Base-by-base conservation (phyloP, 2,113 vertebrate species). In the Anguilla japonica region DNA sequence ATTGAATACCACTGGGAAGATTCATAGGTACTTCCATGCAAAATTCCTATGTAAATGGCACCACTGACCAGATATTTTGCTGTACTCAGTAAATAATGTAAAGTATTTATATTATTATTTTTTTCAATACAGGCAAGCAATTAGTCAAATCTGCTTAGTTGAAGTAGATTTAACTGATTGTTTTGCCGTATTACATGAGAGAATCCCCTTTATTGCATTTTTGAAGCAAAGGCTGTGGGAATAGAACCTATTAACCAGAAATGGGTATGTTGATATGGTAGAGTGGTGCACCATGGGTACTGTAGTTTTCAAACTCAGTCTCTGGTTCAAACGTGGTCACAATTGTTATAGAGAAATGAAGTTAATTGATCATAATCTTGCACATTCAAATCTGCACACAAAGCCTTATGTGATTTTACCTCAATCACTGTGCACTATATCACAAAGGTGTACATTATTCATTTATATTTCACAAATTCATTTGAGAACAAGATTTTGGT, bases 161-260 rank as follows among this genome's bases (percentile, higher is more conserved):
- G 56, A 41, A 34, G 43, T 34, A 85, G 18, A 34, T 39, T n/a
- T 78, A n/a, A 18, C 34, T 85, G 4, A 39, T 91, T 91, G 92
- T 87, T 67, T 91, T 91, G 92, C 91, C 92, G 91, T 91, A 92
- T 90, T 57, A 8, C 50, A 57, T 40, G 91, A 89, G 91, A 93
- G 93, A 92, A 92, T 91, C 93, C 92, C 89, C 91, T 91, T 88
- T 41, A n/a, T 2, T 75, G 6, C 5, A 84, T 41, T 14, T 53
- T 75, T 11, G 11, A 34, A 75, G n/a, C 26, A 34, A 75, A 53
- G 26, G 43, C 26, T 53, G n/a, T 53, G 4, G 81, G 81, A 53
- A 29, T 50, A 29, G 6, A 53, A 18, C 46, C 16, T 13, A 20
- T 60, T 50, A 46, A 53, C 22, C 29, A 53, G 34, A 20, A 56